A percentile compares a stretch with the other conserved stretches of the same genome.
Conservation (phyloP, 2,888 invertebrate genomes). For the Criorhina ranunculi region DNA sequence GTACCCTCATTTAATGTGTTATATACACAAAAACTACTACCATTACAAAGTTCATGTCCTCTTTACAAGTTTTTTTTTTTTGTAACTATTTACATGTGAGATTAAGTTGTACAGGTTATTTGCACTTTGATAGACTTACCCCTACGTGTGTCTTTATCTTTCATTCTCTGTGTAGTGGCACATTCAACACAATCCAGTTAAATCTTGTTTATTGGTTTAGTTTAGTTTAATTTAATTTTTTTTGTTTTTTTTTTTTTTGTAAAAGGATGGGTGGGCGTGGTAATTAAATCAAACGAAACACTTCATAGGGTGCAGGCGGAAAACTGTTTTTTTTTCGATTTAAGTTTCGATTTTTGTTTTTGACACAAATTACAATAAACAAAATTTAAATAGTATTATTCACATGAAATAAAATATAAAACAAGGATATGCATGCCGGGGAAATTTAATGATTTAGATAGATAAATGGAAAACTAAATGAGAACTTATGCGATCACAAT, state of each 20-base stretch:
- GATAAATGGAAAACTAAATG: slow-evolving; percentile 35
- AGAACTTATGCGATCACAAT: slow-evolving; percentile 56
- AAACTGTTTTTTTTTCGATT: slow-evolving; percentile 79
- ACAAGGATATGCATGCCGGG: slow-evolving; percentile 59
- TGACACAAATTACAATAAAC: slow-evolving; percentile 69
- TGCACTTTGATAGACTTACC: slow-evolving; percentile 72
- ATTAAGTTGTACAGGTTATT: slow-evolving; percentile 71
- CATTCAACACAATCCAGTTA: slow-evolving; percentile 77
- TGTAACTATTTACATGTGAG: slow-evolving; percentile 75
- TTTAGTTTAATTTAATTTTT: slow-evolving; percentile 58
- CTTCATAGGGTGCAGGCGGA: slow-evolving; percentile 85
- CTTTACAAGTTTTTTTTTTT: slow-evolving; percentile 29
- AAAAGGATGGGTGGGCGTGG: slow-evolving; percentile 63
- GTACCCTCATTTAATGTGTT: slow-evolving; percentile 51
- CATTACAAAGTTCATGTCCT: slow-evolving; percentile 65
- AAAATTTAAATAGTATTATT: slow-evolving; percentile 71
- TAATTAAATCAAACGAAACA: slow-evolving; percentile 84
- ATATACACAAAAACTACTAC: slow-evolving; percentile 64
- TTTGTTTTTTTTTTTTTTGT: slow-evolving; percentile 60
- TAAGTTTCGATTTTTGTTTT: slow-evolving; percentile 46
- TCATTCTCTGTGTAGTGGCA: slow-evolving; percentile 72
- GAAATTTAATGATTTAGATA: slow-evolving; percentile 12
- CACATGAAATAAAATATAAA: slow-evolving; percentile 59
- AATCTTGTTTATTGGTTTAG: slow-evolving; percentile 75
- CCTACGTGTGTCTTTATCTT: slow-evolving; percentile 67